These are phyloP conservation scores for Pantala flavescens DNA, from an alignment of 1,140 invertebrate species.

Conservation along the genomic window DNA sequence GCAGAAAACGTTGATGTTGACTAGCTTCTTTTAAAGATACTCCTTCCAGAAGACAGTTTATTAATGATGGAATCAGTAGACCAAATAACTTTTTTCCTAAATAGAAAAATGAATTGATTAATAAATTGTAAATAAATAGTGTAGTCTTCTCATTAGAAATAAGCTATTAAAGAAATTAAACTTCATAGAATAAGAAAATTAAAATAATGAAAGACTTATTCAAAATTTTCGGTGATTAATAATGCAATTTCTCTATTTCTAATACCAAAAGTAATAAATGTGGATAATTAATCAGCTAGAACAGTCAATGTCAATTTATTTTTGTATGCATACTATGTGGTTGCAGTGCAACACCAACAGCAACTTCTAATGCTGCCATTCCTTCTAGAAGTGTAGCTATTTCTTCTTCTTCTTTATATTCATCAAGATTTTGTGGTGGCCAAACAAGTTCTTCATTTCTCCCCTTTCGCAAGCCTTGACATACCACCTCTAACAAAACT, in stretches of 20 bases:
- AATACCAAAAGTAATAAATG: too few species aligned
- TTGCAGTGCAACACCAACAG: background rate
- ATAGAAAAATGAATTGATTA: background rate
- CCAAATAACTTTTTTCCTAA: constrained; percentile 12
- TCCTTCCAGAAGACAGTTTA: background rate
- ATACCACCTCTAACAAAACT: background rate
- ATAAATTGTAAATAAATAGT: background rate
- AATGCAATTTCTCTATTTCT: too few species aligned
- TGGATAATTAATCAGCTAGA: too few species aligned
- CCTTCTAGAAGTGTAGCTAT: background rate
- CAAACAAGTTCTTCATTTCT: background rate
- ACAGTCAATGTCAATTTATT: too few species aligned
- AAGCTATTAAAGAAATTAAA: too few species aligned
- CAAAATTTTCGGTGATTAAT: too few species aligned
- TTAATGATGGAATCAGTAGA: constrained; percentile 15
- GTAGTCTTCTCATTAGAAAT: too few species aligned
- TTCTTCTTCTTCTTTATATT: background rate
- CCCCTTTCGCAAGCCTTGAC: background rate
- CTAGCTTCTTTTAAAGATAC: constrained; percentile 12
- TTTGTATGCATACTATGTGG: background rate
- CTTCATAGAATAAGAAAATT: too few species aligned
- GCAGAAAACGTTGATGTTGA: constrained; percentile 51
- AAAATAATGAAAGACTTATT: too few species aligned
- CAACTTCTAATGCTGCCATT: background rate
- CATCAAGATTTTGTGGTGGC: background rate